Base-by-base conservation (phyloP, 1,140 invertebrate genomes). In the Lordiphosa clarofinis region DNA sequence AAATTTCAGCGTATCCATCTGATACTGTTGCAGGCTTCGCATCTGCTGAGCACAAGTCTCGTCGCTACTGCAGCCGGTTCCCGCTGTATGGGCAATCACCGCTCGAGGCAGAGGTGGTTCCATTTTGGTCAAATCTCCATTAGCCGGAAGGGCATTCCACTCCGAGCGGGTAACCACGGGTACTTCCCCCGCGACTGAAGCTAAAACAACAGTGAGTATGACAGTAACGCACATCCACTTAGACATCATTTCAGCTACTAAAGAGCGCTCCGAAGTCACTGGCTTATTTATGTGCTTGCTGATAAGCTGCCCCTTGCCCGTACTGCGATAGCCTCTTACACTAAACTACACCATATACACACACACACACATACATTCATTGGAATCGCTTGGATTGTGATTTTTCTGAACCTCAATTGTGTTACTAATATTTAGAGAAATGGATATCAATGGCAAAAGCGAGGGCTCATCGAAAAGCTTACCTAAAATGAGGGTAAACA, bases 61-160 rank as follows among this genome's bases (percentile, higher is more conserved):
- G 84, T 91, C 90, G 8, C 84, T 88, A 3, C 49, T 60, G 56
- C 91, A 92, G 11, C 62, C 78, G 10, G 87, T 86, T 0, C 91
- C 90, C 3, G 90, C 91, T 1, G 91, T 92, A 57, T 92, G 91
- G 0, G 89, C 87, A 11, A 92, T 91, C n/a, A 92, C 89, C 0
- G 91, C 91, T 58, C 90, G 90, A 0, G 89, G 89, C 10, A 90
- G 82, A 0, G 92, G 92, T 5, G 82, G 66, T 7, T 65, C 62
- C 19, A 92, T 69, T 6, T 70, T 68, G 2, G 89, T 88, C 24
- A 91, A 52, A 0, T 71, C 40, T 0, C 76, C 66, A 0, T 87
- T 87, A 0, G 90, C 89, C 0, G 92, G 89, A 42, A 92, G 91
- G 0, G 93, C 93, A 1, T 90, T 66, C 93, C 93, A 94, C 55